Base-by-base conservation (phyloP, 1,140 invertebrate genomes). In the Tetramorium alpestre region DNA sequence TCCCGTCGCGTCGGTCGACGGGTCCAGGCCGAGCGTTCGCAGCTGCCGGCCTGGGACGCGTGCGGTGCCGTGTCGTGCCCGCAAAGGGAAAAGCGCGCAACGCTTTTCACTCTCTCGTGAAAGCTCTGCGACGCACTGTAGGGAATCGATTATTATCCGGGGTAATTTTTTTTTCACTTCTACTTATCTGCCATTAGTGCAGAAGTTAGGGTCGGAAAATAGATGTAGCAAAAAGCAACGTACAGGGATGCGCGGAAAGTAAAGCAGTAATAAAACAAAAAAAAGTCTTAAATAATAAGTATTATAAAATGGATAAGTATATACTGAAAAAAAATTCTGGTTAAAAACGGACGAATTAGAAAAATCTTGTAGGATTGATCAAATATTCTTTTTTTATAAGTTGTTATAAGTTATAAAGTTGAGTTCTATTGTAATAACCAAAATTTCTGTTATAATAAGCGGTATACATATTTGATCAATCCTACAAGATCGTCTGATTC, bases 21-120 rank as follows among this genome's bases (percentile, higher is more conserved):
- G 85, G 38, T 38, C 38, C 72, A 54, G 33, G 3, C 33, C 33
- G 33, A 0, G 33, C 54, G 10, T 33, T 56, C 60, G 77, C 89
- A 90, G 89, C 89, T 90, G 89, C 78, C 86, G 44, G 54, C 11
- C 47, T 44, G 49, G 78, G 67, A 72, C 80, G 80, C 80, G 80
- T 82, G 80, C 80, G 80, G 41, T 81, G 22, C 38, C 41, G 38
- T 33, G 38, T 8, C 47, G n/a, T 25, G 33, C 18, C 2, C 33
- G 41, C n/a, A n/a, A 28, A 25, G 64, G 33, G 49, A 72, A 60
- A 60, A 41, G 49, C 33, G 33, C 33, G 33, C 51, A 49, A 49
- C 25, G 18, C 41, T 49, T 38, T 58, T 25, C 13, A 28, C 41
- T n/a, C 3, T 60, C 69, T 60, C 41, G 22, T 84, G 16, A 84